Evolutionary conservation across 2,797 vertebrate genomes (phyloP).

Genomic region (Scyliorhinus canicula): DNA sequence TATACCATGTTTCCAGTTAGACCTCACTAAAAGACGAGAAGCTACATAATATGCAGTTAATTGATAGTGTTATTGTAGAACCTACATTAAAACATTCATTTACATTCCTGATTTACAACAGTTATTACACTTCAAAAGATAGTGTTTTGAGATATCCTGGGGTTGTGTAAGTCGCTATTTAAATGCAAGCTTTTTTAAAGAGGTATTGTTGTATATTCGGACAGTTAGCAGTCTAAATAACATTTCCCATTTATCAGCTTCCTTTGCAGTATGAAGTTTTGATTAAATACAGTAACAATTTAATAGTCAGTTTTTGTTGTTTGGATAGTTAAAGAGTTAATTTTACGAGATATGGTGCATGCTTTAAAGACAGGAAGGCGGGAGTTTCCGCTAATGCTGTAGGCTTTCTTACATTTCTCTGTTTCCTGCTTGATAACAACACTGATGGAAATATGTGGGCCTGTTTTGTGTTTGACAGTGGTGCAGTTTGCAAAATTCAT

Average conservation of each 20-base stretch:
- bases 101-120: neutral
- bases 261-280: neutral
- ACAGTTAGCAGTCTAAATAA: neutral
- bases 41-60: neutral
- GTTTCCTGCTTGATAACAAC: conserved; percentile 6
- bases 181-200: neutral
- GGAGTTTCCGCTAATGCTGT: neutral
- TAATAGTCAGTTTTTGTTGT: neutral
- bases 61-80: neutral
- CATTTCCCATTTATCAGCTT: neutral
- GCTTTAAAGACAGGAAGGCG: neutral
- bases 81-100: neutral
- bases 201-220: neutral
- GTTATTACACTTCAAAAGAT: neutral
- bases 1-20: neutral
- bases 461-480: neutral
- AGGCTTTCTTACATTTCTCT: neutral
- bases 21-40: neutral
- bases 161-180: neutral
- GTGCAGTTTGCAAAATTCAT: neutral
- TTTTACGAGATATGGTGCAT: neutral
- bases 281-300: neutral
- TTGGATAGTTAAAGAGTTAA: neutral
- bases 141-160: no score
- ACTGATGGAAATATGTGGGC: neutral